Conservation (phyloP, 30 jellyfish, hydroid and myxozoan species). For the Chrysaora quinquecirrha region DNA sequence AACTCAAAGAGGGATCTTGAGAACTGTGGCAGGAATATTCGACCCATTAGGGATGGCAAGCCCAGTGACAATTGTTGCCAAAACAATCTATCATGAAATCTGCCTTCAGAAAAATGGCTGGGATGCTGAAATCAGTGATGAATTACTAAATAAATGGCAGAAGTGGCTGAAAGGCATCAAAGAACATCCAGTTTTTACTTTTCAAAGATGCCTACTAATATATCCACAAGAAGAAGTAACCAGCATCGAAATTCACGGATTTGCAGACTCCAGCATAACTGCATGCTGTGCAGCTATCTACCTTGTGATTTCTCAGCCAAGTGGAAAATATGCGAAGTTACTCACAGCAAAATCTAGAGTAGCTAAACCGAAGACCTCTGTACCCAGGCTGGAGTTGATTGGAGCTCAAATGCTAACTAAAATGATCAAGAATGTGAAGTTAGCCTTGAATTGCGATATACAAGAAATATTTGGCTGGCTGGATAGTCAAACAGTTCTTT, state of each 20-base stretch:
- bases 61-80: constrained; percentile 24
- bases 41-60: constrained; percentile 9
- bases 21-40: constrained; percentile 8
- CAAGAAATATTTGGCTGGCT: constrained; percentile 1
- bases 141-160: neutral
- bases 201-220: neutral
- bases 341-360: constrained; percentile 25
- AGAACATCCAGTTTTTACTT: neutral
- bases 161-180: neutral
- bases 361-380: constrained; percentile 19
- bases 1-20: constrained; percentile 16
- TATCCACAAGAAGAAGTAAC: constrained; percentile 4
- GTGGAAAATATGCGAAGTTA: constrained; percentile 12
- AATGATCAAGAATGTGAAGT: constrained; percentile 9
- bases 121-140: constrained; percentile 23
- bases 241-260: constrained; percentile 10
- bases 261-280: neutral
- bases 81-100: constrained; percentile 17
- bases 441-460: neutral
- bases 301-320: neutral
- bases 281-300: constrained; percentile 26
- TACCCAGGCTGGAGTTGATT: constrained; percentile 24
- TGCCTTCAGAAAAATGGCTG: constrained; percentile 23
- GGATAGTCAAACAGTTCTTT: too few relatives aligned
- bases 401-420: constrained; percentile 15